A percentile compares a stretch with the other conserved stretches of the same genome.
These are phyloP conservation scores for Latrodectus hesperus DNA, from an alignment of 2,888 invertebrate genomes.

Conservation along the genomic window DNA sequence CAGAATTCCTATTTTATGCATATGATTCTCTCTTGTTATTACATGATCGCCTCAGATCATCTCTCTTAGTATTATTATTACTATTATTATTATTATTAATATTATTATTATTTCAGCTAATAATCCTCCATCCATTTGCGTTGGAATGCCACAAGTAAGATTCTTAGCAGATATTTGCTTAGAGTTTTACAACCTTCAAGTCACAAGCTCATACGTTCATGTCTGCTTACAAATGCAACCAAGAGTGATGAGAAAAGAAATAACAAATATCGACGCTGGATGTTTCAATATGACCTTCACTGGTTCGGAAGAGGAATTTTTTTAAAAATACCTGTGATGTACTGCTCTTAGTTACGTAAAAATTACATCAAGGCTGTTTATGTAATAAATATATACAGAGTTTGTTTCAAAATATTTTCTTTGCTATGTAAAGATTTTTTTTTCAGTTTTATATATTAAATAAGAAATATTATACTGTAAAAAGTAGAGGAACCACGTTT, in stretches of 20 bases:
- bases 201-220: neutral
- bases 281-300: neutral
- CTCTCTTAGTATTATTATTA: neutral
- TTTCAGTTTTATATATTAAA: neutral
- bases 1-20: too few relatives aligned
- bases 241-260: neutral
- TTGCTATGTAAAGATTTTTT: too few relatives aligned
- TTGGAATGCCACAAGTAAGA: neutral
- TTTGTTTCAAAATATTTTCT: neutral
- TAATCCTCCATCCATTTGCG: slow-evolving; percentile 24
- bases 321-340: neutral
- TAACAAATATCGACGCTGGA: neutral
- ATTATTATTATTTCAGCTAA: slow-evolving; percentile 12
- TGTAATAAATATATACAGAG: neutral
- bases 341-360: neutral
- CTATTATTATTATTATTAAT: neutral
- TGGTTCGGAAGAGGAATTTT: neutral
- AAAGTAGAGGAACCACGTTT: too few relatives aligned
- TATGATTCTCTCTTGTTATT: too few relatives aligned
- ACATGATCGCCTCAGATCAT: neutral
- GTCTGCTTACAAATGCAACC: neutral
- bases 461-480: neutral
- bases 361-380: neutral
- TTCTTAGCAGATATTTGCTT: slow-evolving; percentile 3
- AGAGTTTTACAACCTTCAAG: neutral